phyloP scores from a whole-genome alignment of 2,113 vertebrate species.

The Cyprinodon brontotheroides region DNA sequence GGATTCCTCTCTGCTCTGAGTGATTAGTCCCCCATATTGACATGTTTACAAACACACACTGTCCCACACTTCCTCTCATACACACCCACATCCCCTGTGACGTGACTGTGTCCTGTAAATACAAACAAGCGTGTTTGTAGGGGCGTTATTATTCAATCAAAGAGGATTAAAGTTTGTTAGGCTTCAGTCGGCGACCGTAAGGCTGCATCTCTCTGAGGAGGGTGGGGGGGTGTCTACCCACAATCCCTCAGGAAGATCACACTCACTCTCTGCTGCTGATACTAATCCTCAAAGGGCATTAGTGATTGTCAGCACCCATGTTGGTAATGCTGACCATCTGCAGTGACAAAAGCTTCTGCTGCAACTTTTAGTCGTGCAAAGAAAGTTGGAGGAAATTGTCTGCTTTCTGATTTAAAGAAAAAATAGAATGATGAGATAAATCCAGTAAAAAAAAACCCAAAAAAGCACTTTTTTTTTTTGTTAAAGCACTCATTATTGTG shows the following conservation, averaged over 20 bases:
- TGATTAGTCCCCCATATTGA: not conserved
- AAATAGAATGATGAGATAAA: constrained; percentile 23
- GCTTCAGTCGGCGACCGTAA: constrained; percentile 18
- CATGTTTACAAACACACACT: constrained; percentile 1
- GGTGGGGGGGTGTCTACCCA: constrained; percentile 26
- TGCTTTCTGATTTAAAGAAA: constrained; percentile 11
- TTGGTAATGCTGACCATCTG: constrained; percentile 1
- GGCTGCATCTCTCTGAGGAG: not conserved
- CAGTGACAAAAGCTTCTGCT: not conserved
- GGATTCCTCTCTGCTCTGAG: not conserved
- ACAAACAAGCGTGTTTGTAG: constrained; percentile 38
- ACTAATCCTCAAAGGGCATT: constrained; percentile 34
- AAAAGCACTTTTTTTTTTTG: not conserved
- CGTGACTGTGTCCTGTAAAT: constrained; percentile 8
- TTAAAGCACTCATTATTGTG: constrained; percentile 22
- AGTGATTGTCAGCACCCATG: constrained; percentile 13
- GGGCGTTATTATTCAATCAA: constrained; percentile 40
- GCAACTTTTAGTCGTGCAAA: not conserved
- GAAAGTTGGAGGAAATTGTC: not conserved
- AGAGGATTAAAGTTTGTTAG: constrained; percentile 52
- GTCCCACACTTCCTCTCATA: not conserved
- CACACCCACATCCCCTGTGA: not conserved
- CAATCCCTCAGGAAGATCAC: constrained; percentile 44
- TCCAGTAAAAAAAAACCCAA: not conserved
- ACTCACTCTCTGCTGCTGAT: constrained; percentile 37